Base-by-base conservation (phyloP, 2,797 vertebrate genomes). In the Falco naumanni region DNA sequence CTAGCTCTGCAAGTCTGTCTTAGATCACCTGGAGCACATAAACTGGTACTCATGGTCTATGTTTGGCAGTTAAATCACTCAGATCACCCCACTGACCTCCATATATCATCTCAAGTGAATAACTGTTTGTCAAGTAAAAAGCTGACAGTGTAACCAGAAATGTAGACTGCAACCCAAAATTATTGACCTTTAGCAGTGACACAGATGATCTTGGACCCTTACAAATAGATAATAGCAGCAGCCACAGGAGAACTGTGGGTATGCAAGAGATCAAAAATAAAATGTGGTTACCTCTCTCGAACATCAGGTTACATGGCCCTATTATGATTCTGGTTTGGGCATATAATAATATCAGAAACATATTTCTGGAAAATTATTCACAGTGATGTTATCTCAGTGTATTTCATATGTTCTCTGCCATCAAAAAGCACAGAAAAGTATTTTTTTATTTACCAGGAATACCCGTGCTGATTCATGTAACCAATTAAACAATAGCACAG, bases 281-380 rank as follows among this genome's bases (percentile, higher is more conserved):
- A 53, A 84, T n/a, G 16, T 3, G 3, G 74, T 63, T 33, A 10
- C 11, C 33, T 68, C 21, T 63, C 31, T 95, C 63, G 65, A 56
- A 65, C 28, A 28, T 51, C 50, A 69, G 13, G 9, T 69, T 70
- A 65, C 37, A 60, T 54, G 5, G 25, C 50, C 64, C 71, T 63
- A 9, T 43, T 34, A 71, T 39, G 39, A n/a, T n/a, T n/a, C 25
- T 59, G 4, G 8, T 83, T 84, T 60, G 69, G 34, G 63, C 45
- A 47, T 13, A 1, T 59, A 86, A 89, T 31, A 70, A 17, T 57
- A 74, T 70, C 86, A 87, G 70, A 89, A 95, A 82, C 3, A 3
- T 64, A 47, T 78, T 95, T 59, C 66, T 79, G 41, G 15, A 84
- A 77, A 61, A 57, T 63, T 89, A 69, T 86, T 96, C 87, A 75